phyloP scores from a whole-genome alignment of 2,797 vertebrate genomes.

The Microctenopoma stevenorrisi region DNA sequence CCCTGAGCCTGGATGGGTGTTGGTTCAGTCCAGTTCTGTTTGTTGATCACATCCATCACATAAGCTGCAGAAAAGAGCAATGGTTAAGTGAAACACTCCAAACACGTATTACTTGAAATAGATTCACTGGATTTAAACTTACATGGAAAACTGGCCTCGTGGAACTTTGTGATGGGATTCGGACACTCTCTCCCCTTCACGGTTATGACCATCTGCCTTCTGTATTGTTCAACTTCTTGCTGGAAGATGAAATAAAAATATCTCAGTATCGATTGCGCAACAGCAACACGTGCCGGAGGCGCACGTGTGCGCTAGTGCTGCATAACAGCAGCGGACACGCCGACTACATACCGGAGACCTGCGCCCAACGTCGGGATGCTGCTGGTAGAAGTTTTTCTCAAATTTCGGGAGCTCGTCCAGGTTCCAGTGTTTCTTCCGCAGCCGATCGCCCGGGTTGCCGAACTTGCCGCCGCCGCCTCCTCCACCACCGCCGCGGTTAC shows the following conservation, averaged over 20 bases:
- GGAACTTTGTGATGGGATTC: conserved; percentile 92
- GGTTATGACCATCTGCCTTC: conserved; percentile 90
- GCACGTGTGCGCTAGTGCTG: conserved; percentile 22
- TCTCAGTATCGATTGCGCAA: conserved; percentile 6
- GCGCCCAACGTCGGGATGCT: conserved; percentile 89
- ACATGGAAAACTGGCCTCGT: conserved; percentile 96
- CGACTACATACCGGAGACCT: conserved; percentile 84
- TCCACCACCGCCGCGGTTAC: conserved; percentile 83
- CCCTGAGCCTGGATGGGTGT: conserved; percentile 98
- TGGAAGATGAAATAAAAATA: conserved; percentile 47
- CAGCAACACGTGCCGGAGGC: conserved; percentile 40
- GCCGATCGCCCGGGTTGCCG: conserved; percentile 95
- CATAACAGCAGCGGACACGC: conserved; percentile 14
- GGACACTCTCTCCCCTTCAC: conserved; percentile 93
- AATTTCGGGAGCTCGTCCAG: conserved; percentile 97
- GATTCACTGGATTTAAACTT: conserved; percentile 57
- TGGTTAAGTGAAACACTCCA: too few relatives aligned
- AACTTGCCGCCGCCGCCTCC: conserved; percentile 87
- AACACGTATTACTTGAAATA: too few relatives aligned
- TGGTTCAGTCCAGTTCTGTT: conserved; percentile 94
- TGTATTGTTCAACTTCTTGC: conserved; percentile 96
- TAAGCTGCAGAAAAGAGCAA: conserved; percentile 82
- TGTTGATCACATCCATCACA: conserved; percentile 96
- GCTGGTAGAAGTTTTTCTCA: conserved; percentile 98
- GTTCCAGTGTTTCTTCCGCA: conserved; percentile 98